Conservation (phyloP, 1,140 invertebrate genomes). For the Achroia grisella region DNA sequence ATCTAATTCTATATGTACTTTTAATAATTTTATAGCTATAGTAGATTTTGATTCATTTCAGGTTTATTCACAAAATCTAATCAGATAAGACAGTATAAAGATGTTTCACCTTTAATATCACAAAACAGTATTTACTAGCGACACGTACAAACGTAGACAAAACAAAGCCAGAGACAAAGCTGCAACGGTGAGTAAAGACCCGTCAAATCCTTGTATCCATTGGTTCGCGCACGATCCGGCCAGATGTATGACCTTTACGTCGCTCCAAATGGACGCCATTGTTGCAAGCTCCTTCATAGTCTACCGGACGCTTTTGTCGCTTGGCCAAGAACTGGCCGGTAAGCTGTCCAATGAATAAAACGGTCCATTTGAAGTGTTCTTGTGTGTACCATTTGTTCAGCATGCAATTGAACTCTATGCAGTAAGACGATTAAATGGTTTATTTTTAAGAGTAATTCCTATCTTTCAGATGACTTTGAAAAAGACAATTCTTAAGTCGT, state of each 20-base stretch:
- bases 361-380: too few species aligned
- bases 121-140: not conserved
- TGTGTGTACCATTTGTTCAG: too few species aligned
- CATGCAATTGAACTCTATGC: too few species aligned
- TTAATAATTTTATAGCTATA: too few species aligned
- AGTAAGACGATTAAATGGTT: too few species aligned
- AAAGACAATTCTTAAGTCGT: too few species aligned
- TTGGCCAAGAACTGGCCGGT: not conserved
- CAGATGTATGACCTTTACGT: slow-evolving; percentile 38
- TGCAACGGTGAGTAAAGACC: slow-evolving; percentile 32
- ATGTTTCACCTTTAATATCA: too few species aligned
- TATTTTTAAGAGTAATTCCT: too few species aligned
- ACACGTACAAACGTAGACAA: not conserved
- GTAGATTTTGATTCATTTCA: too few species aligned
- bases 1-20: too few species aligned
- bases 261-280: not conserved
- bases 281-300: not conserved
- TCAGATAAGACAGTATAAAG: not conserved
- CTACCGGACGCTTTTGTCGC: slow-evolving; percentile 9
- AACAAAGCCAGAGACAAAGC: slow-evolving; percentile 24
- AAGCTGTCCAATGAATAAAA: not conserved
- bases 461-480: too few species aligned
- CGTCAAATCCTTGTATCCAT: slow-evolving; percentile 48
- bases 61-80: not conserved
- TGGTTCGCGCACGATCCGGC: slow-evolving; percentile 40